Evolutionary conservation across 2,113 vertebrate genomes (phyloP).

Genomic region (Crotophaga sulcirostris): DNA sequence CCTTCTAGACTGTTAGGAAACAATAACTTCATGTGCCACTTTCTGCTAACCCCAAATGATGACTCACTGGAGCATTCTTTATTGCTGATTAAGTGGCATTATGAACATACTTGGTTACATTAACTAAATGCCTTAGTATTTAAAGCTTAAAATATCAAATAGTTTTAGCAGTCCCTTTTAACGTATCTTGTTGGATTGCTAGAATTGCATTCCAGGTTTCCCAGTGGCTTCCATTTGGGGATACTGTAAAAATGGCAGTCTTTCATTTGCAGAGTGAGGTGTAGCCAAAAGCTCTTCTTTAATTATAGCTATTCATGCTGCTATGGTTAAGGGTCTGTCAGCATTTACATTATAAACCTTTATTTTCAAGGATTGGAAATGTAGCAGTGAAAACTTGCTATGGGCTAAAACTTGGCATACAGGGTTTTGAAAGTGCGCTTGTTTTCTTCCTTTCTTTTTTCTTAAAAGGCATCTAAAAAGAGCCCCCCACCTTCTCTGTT

Average conservation of each 20-base stretch:
- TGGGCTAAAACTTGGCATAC: constrained; percentile 71
- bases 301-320: constrained; percentile 75
- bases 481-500: neutral
- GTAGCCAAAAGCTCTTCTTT: constrained; percentile 77
- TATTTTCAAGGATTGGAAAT: constrained; percentile 73
- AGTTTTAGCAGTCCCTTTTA: constrained; percentile 64
- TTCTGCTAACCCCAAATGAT: constrained; percentile 72
- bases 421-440: constrained; percentile 52
- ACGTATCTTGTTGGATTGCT: constrained; percentile 53
- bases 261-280: constrained; percentile 68
- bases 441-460: constrained; percentile 63
- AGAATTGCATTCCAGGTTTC: constrained; percentile 59
- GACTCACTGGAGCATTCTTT: constrained; percentile 75
- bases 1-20: constrained; percentile 76
- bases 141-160: constrained; percentile 72
- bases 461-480: constrained; percentile 24
- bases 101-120: constrained; percentile 76
- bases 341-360: constrained; percentile 75
- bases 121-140: constrained; percentile 72
- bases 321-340: constrained; percentile 74
- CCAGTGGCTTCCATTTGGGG: constrained; percentile 62
- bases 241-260: constrained; percentile 64
- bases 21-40: constrained; percentile 75
- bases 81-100: constrained; percentile 76
- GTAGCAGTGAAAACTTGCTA: constrained; percentile 74